Base-by-base conservation (phyloP, 2,113 vertebrate genomes). In the Rhizomys pruinosus region DNA sequence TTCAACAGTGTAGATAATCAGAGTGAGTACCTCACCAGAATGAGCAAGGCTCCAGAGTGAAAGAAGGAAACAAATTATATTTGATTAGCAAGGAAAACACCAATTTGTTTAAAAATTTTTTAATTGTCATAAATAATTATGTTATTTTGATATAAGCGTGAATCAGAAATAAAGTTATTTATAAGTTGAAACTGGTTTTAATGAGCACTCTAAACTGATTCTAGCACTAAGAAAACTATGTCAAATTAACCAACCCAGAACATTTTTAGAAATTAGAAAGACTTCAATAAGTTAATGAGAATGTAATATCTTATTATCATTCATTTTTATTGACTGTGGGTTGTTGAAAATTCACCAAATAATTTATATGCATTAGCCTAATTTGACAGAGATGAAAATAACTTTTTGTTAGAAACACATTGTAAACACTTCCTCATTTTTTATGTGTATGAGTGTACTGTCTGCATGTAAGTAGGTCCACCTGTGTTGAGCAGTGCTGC, bases 151-250 rank as follows among this genome's bases (percentile, higher is more conserved):
- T 71, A 61, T n/a, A 96, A 84, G 16, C 79, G 7, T 44, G 6
- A 92, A 64, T 87, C 29, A 85, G 25, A 97, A 97, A 89, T 92
- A 89, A 80, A 12, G 91, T 91, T 91, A 95, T 95, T 92, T 79
- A 66, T 39, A 91, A 68, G 87, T n/a, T 85, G 27, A 89, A 95
- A 84, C 93, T 93, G 57, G 16, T 95, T 97, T 90, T 85, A 96
- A 94, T 82, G 57, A 94, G 69, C 47, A 85, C 15, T 73, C 16
- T 87, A 68, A 52, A 94, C 44, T 87, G 59, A 39, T 91, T 87
- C 91, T 61, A 95, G 77, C 2, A 73, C 29, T 69, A 57, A 94
- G 27, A 78, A 91, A 93, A 80, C 12, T 37, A 73, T 87, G 22
- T 72, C 39, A 94, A 77, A 68, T 94, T 92, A 90, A 76, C 39